These are phyloP conservation scores for Galemys pyrenaicus DNA, from an alignment of 2,113 vertebrate genomes.

Conservation along the genomic window DNA sequence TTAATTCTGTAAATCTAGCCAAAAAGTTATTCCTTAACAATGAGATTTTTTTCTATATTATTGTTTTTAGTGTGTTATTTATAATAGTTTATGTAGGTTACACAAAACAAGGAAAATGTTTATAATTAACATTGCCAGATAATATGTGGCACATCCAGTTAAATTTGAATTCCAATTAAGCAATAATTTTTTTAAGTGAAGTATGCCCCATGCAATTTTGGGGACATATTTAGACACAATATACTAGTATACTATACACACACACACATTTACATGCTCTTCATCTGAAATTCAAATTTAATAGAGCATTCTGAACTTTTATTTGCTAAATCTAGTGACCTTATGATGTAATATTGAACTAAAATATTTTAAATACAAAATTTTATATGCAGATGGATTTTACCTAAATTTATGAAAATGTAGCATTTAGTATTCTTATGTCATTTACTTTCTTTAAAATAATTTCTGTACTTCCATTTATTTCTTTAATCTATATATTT, in stretches of 20 bases:
- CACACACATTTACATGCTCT: background rate
- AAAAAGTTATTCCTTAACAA: background rate
- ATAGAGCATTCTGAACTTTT: background rate
- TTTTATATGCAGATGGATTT: background rate
- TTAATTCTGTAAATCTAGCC: background rate
- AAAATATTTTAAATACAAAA: background rate
- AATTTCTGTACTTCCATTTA: background rate
- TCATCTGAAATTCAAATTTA: background rate
- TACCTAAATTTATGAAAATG: background rate
- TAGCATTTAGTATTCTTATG: background rate
- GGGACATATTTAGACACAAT: background rate
- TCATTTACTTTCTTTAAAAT: background rate
- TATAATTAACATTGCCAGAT: background rate
- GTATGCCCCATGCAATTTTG: background rate
- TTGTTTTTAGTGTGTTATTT: background rate
- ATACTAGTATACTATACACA: background rate
- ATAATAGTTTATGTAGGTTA: background rate
- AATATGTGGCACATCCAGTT: background rate
- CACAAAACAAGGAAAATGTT: background rate
- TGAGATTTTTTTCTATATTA: background rate
- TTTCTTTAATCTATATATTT: background rate
- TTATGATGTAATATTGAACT: background rate
- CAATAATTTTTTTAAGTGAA: background rate
- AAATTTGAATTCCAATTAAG: background rate
- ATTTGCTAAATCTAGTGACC: background rate